Evolutionary conservation across 2,797 vertebrate genomes (phyloP).

Genomic region (Coreius guichenoti): DNA sequence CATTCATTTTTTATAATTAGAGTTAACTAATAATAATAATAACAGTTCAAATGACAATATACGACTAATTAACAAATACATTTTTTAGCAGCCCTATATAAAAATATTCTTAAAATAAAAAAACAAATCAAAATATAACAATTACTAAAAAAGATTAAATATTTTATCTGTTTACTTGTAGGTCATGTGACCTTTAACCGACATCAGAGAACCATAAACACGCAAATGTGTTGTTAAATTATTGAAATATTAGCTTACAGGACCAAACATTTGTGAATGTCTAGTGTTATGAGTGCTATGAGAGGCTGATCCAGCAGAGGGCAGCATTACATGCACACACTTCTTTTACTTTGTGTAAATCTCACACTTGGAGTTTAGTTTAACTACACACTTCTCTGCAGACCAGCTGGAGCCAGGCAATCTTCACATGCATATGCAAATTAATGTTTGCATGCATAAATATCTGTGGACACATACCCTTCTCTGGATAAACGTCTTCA

Average conservation of each 20-base stretch:
- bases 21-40: too few relatives aligned
- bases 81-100: neutral
- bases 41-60: neutral
- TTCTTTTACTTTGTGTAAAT: neutral
- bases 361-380: neutral
- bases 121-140: neutral
- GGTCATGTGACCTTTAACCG: neutral
- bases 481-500: slow-evolving; percentile 95
- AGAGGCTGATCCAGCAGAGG: neutral
- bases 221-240: too few relatives aligned
- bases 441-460: neutral
- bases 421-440: slow-evolving; percentile 19
- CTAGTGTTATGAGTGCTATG: too few relatives aligned
- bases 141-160: neutral
- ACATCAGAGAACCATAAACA: neutral
- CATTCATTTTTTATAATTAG: too few relatives aligned
- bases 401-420: slow-evolving; percentile 7
- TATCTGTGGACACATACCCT: slow-evolving; percentile 81
- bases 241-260: neutral
- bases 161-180: neutral
- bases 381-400: neutral
- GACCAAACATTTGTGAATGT: fast-evolving
- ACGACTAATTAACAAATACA: neutral
- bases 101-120: neutral
- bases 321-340: neutral